Percentiles rank a stretch among this genome's conserved stretches.
Evolutionary conservation across 2,113 vertebrate genomes (phyloP).

Genomic region (Perca fluviatilis): DNA sequence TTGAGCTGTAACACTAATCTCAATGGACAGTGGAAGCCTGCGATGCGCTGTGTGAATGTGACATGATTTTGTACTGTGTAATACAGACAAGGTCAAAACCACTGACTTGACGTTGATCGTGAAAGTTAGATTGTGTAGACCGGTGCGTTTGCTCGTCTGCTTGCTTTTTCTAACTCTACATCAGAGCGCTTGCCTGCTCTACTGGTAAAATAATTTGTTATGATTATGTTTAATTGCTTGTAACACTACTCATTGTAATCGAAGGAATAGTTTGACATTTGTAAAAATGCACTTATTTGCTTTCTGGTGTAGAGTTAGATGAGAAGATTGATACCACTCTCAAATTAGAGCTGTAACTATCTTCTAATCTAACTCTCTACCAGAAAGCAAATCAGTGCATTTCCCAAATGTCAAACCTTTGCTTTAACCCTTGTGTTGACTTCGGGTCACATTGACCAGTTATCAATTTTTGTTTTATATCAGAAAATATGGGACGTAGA

Average conservation of each 20-base stretch:
- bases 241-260: neutral
- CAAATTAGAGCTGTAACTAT: no score
- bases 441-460: no score
- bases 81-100: slow-evolving; percentile 42
- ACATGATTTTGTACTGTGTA: slow-evolving; percentile 13
- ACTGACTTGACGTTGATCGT: slow-evolving; percentile 39
- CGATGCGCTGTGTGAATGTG: neutral
- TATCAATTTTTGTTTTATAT: no score
- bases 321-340: neutral
- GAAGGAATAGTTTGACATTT: slow-evolving; percentile 1
- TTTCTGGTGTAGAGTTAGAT: neutral
- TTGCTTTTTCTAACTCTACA: slow-evolving; percentile 4
- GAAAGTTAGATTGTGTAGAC: slow-evolving; percentile 38
- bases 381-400: neutral
- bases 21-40: neutral
- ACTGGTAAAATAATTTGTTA: neutral
- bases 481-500: no score
- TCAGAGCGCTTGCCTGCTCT: neutral
- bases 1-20: slow-evolving; percentile 12
- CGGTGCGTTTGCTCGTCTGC: slow-evolving; percentile 7
- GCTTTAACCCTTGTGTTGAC: neutral
- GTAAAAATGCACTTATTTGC: neutral
- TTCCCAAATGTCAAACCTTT: slow-evolving; percentile 7
- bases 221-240: neutral
- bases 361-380: neutral